A percentile compares a stretch with the other conserved stretches of the same genome.
phyloP scores from a whole-genome alignment of 2,113 vertebrate species.

The Manacus vitellinus region DNA sequence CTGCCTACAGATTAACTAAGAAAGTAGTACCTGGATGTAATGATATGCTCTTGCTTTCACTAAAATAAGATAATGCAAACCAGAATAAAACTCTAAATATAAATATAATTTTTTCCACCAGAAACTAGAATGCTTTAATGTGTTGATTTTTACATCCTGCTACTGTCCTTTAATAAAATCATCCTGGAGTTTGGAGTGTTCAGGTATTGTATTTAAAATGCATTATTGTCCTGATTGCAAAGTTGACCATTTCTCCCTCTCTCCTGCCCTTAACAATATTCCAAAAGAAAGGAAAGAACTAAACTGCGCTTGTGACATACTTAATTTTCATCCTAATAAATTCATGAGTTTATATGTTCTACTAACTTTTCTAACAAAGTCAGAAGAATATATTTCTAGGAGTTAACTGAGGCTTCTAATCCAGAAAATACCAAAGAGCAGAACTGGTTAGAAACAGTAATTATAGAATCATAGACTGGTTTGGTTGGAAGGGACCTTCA shows the following conservation, averaged over 20 bases:
- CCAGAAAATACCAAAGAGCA: background rate
- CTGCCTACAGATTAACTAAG: background rate
- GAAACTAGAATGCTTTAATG: constrained; percentile 6
- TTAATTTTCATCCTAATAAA: background rate
- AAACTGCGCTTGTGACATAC: background rate
- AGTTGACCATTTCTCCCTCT: background rate
- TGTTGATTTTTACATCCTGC: constrained; percentile 29
- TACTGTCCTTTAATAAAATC: constrained; percentile 22
- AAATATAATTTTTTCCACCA: constrained; percentile 21
- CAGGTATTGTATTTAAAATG: background rate
- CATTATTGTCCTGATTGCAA: background rate
- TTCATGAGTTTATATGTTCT: background rate
- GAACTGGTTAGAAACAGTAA: background rate
- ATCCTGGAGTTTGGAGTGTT: background rate
- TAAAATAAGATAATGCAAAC: constrained; percentile 25
- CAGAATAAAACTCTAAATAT: constrained; percentile 39
- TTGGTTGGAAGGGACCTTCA: background rate
- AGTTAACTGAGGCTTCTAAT: background rate
- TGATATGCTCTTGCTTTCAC: background rate
- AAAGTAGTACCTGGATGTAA: constrained; percentile 29
- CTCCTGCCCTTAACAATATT: background rate
- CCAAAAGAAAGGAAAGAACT: background rate
- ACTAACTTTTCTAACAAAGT: background rate
- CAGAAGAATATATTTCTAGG: background rate
- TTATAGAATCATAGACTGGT: background rate